Evolutionary conservation across 2,797 vertebrate genomes (phyloP).

Genomic region (Gallirallus australis): DNA sequence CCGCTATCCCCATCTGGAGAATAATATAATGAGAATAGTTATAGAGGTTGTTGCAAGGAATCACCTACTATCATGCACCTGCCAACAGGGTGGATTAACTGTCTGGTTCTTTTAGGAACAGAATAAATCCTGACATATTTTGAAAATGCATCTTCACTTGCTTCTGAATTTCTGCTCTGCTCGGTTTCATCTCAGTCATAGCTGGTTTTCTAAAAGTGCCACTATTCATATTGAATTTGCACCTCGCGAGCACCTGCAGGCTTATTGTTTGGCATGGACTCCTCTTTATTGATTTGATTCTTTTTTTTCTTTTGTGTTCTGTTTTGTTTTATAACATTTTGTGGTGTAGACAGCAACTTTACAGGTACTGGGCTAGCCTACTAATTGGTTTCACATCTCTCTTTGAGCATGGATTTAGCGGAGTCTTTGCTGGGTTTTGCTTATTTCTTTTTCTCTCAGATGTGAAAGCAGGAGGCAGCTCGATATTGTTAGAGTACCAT

Average conservation of each 20-base stretch:
- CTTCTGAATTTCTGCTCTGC: constrained; percentile 51
- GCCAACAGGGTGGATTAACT: constrained; percentile 62
- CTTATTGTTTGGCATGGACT: constrained; percentile 38
- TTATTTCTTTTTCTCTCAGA: constrained; percentile 38
- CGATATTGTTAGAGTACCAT: neutral
- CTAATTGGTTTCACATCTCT: constrained; percentile 53
- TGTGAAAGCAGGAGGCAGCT: constrained; percentile 19
- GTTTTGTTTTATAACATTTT: constrained; percentile 56
- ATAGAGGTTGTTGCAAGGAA: constrained; percentile 52
- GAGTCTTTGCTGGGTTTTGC: neutral
- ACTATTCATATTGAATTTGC: constrained; percentile 63
- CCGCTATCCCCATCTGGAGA: constrained; percentile 41
- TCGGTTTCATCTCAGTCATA: constrained; percentile 30
- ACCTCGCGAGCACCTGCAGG: constrained; percentile 61
- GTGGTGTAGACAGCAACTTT: constrained; percentile 31
- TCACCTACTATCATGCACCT: constrained; percentile 55
- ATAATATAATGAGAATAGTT: constrained; percentile 58
- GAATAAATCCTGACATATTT: constrained; percentile 67
- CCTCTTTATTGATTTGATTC: constrained; percentile 44
- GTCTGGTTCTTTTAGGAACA: constrained; percentile 51
- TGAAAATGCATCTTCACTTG: constrained; percentile 55
- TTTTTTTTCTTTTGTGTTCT: constrained; percentile 20
- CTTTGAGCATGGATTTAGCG: constrained; percentile 17
- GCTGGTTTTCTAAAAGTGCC: constrained; percentile 32
- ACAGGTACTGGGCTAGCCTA: neutral